These are phyloP conservation scores for Otis tarda DNA, from an alignment of 2,113 vertebrate species.

Conservation along the genomic window DNA sequence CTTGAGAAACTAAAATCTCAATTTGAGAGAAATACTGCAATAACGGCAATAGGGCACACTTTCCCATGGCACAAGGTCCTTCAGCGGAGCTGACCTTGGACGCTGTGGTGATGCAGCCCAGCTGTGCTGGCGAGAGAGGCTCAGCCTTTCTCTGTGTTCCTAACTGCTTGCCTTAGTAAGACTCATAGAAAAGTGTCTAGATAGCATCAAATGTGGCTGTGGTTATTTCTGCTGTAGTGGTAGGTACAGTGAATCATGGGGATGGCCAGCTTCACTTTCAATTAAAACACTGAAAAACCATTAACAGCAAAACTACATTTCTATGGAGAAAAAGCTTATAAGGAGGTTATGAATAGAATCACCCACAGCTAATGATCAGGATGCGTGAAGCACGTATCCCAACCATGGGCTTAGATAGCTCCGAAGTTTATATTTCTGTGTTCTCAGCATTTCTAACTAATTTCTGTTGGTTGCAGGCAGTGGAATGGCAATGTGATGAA, in stretches of 20 bases:
- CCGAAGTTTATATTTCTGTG: neutral
- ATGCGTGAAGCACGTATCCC: neutral
- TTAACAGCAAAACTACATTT: neutral
- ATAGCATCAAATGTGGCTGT: neutral
- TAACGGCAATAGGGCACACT: neutral
- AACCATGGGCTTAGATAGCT: neutral
- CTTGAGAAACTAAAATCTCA: neutral
- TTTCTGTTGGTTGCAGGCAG: slow-evolving; percentile 78
- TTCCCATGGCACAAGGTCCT: accelerated
- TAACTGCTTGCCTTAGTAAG: neutral
- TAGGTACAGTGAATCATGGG: neutral
- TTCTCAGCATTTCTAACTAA: neutral
- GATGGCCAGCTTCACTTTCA: neutral
- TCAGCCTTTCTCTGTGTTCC: neutral
- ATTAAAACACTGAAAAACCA: neutral
- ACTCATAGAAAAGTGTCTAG: neutral
- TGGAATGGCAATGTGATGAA: slow-evolving; percentile 93
- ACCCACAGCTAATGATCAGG: neutral
- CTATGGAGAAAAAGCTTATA: neutral
- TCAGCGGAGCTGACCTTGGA: neutral
- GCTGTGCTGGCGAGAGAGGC: neutral
- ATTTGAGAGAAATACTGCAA: neutral
- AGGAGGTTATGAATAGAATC: neutral
- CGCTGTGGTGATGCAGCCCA: neutral
- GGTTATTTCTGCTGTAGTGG: neutral